Evolutionary conservation across 2,888 invertebrate genomes (phyloP), one percentile per base, ranked within the genome.

Genomic region (Cyclophora albipunctata): DNA sequence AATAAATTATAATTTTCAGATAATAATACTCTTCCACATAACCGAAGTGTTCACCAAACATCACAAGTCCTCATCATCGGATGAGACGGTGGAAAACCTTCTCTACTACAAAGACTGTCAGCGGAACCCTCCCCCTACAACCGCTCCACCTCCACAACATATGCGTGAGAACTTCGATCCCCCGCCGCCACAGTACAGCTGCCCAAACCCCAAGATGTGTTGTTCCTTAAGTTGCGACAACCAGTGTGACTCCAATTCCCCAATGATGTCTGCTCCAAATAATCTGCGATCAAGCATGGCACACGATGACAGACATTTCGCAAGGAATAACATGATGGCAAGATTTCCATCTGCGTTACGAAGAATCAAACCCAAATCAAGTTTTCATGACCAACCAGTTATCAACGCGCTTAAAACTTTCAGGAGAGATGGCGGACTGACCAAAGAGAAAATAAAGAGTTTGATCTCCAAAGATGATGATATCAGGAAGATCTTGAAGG

Each of bases 401-500:
- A 20, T 20, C 1, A 20, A 20, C 20, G 20, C 20, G 20, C 20
- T 20, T 2, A 20, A 20, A 2, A 20, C 20, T 20, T 20, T 20
- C 20, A 69, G 84, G 53, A 67, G 84, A 60, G 67, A 71, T 34
- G 60, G 67, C 2, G 77, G 75, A 0, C 73, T 79, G 35, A 79
- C 86, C 0, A 81, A 81, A 47, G 81, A 84, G 3, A 73, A 73
- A 45, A 84, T 88, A 3, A 84, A 83, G 52, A 71, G 63, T 3
- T 49, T 88, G 4, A 81, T 88, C 35, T 71, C 84, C 0, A 71
- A 83, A 34, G 87, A 88, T 51, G 70, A 73, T 2, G 87, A 88
- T 52, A 84, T 88, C n/a, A 78, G 80, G 57, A 84, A 80, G 66
- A 86, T 88, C 42, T 63, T 88, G 46, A 85, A 78, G 52, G 85